Evolutionary conservation across 2,888 invertebrate genomes (phyloP), one percentile per base, ranked within the genome.

Genomic region (Oscheius myriophilus): DNA sequence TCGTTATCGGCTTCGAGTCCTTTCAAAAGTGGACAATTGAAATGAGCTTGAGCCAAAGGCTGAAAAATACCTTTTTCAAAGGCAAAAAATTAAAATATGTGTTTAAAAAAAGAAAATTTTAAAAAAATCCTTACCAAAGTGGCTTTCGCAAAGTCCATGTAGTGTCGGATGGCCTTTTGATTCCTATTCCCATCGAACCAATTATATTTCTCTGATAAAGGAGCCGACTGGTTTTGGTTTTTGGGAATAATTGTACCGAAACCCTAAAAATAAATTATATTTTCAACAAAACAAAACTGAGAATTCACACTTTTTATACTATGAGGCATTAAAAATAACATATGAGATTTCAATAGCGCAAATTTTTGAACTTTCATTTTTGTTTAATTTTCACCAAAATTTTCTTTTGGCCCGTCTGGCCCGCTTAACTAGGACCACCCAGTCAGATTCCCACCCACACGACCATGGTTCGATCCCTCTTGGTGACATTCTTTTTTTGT

Each of bases 1-100:
- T 46, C 41, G 7, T 33, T 23, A 42, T 66, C 66, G 23, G 66
- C 57, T 33, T 66, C 66, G 9, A 66, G 12, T 26, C 66, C 66
- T 16, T 45, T 49, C 58, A 66, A 57, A 2, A 26, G 14, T 18
- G 45, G 49, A 26, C 66, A 66, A 18, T 51, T 43, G 26, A 66
- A 66, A 21, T 66, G 58, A 2, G n/a, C 21, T 45, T 33, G 21
- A 6, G 26, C 66, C 7, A 46, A 11, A 21, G 42, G 45, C 66
- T 55, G 53, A 25, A 63, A 55, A 11, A 25, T 55, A 6, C 3
- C 14, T 59, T 43, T 41, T 59, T 43, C 18, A 61, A 61, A n/a
- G 18, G 3, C 4, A 46, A 3, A 7, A 46, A 18, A 3, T 18
- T 16, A 4, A 46, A 43, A 12, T 43, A 43, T 43, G 14, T 43